Conservation (phyloP, 2,888 invertebrate genomes). For the Tachina fera region DNA sequence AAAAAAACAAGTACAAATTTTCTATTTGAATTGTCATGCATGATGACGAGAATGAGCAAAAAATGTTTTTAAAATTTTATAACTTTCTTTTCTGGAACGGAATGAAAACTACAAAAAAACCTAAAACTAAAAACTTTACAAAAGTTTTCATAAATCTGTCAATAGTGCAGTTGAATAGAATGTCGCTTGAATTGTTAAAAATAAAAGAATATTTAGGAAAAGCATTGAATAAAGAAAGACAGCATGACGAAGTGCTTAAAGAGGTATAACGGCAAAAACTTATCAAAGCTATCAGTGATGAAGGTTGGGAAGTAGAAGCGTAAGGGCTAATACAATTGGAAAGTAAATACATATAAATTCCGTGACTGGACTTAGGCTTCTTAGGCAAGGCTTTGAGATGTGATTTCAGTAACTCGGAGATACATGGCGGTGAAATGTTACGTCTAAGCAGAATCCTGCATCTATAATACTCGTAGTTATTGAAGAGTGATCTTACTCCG, state of each 20-base stretch:
- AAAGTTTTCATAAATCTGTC: slow-evolving; percentile 68
- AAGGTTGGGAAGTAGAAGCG: no score
- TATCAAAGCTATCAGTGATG: background rate
- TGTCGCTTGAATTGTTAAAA: slow-evolving; percentile 15
- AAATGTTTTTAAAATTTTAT: slow-evolving; percentile 34
- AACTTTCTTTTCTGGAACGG: slow-evolving; percentile 49
- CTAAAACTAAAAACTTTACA: slow-evolving; percentile 43
- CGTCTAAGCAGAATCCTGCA: no score
- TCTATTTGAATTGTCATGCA: slow-evolving; percentile 62
- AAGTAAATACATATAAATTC: no score
- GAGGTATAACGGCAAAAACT: background rate
- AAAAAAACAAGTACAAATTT: slow-evolving; percentile 53
- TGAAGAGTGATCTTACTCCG: no score
- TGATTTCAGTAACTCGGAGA: no score
- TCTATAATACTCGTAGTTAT: no score
- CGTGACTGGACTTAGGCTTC: no score
- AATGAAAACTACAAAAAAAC: slow-evolving; percentile 16
- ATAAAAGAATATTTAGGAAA: background rate
- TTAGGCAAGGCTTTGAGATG: no score
- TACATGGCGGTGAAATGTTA: no score
- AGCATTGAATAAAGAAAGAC: background rate
- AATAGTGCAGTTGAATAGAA: slow-evolving; percentile 50
- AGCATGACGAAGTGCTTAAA: background rate
- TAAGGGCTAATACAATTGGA: no score
- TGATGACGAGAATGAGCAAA: slow-evolving; percentile 24